Base-by-base conservation (phyloP, 1,140 invertebrate species). In the Penaeus vannamei region DNA sequence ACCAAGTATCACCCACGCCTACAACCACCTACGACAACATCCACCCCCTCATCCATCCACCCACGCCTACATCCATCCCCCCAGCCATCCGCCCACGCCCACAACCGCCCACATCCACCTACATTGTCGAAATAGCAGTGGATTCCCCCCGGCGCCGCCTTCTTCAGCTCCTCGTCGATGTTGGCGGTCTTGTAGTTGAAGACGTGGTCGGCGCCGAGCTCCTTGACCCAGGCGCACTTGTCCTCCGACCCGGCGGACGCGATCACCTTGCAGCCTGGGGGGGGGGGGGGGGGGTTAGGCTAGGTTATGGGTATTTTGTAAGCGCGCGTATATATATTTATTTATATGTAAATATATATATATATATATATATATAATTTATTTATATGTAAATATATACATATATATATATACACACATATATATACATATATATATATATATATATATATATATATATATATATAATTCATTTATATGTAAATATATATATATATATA, bases 91-190 rank as follows among this genome's bases (percentile, higher is more conserved):
- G 8, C 36, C 36, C 36, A 36, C 36, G 2, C 36, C 36, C 36
- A 42, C 36, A 42, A 7, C 36, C 8, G 17, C 53, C 53, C 0
- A 53, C 10, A 7, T 53, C 95, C 95, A 59, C 95, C 95, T 42
- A 96, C 96, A 93, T 96, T 96, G 91, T 96, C 96, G 93, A 96
- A 96, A 91, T 96, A 96, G 90, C 95, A 95, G 91, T 96, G 95
- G 2, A 96, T 93, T 60, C 95, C 95, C 23, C 95, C 93, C 0
- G 95, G 95, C 22, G 95, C 95, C 46, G 93, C 93, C 92, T 95
- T 93, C 91, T 93, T 95, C 26, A 96, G 93, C 69, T 93, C 93
- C 61, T 93, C 85, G 8, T 92, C 92, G 53, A 96, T 85, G 87
- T 95, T 92, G 20, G 93, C 93, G 0, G 92, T 95, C 93, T 96